Base-by-base conservation (phyloP, 2,797 vertebrate species). In the Siniperca scherzeri region DNA sequence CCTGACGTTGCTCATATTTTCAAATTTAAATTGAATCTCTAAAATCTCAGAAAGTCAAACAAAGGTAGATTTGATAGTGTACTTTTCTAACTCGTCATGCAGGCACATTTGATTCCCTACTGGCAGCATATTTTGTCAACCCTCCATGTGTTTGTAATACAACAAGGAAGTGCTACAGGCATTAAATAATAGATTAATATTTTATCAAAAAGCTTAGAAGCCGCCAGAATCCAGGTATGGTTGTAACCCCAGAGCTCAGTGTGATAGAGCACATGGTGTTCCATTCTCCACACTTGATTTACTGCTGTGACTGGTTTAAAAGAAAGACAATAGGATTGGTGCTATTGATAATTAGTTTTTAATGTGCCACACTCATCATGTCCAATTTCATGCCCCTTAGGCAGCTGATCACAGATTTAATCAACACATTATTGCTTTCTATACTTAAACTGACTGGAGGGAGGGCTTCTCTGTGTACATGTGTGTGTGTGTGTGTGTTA, bases 321-420 rank as follows among this genome's bases (percentile, higher is more conserved):
- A 89, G 90, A 91, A 92, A 94, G 91, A 93, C 93, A 93, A 93
- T 92, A 89, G 91, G 86, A 92, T 91, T 73, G 83, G 88, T 91
- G 91, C 88, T 92, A 94, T 93, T 94, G 94, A 93, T 95, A 93
- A 95, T 96, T 94, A 92, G 90, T 92, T 94, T 95, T 95, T 96
- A 95, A 96, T 96, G 94, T 92, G 89, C 93, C 93, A 90, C 92
- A 95, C 92, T 95, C 94, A 95, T 96, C 93, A 93, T 95, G 93
- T 95, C 93, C 94, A 95, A 96, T 96, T 96, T 94, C 94, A 96
- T 94, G 94, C 88, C 92, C 93, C 93, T 93, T 92, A 90, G 90
- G 93, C 90, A 90, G 91, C 90, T 94, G 92, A 94, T 95, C 93
- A 86, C 85, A 92, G 91, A 94, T 95, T 95, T 92, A 93, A 93